Evolutionary conservation across 2,113 vertebrate species (phyloP).

Genomic region (Glareola pratincola): DNA sequence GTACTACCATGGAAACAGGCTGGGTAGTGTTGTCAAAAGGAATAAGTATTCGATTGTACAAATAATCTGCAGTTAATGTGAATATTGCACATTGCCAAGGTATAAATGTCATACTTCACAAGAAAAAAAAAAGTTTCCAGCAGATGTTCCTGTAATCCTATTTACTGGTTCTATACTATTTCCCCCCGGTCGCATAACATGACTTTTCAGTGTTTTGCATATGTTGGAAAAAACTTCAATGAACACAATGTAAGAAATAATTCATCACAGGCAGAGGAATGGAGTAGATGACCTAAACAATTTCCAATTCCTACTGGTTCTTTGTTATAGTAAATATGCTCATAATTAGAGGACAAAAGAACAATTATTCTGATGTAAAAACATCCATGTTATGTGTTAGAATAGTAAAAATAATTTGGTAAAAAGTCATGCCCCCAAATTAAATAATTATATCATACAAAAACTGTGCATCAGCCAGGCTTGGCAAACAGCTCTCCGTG

Average conservation of each 20-base stretch:
- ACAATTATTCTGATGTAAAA: not conserved
- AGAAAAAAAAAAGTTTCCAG: slow-evolving; percentile 3
- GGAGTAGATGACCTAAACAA: not conserved
- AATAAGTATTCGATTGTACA: not conserved
- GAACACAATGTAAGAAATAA: not conserved
- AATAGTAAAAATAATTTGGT: not conserved
- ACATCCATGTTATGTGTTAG: not conserved
- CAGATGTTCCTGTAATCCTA: slow-evolving; percentile 16
- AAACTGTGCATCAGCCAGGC: not conserved
- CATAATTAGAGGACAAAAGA: not conserved
- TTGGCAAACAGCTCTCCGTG: not conserved
- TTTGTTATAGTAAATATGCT: not conserved
- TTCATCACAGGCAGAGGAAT: not conserved
- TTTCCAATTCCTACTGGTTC: not conserved
- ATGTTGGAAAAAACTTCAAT: not conserved
- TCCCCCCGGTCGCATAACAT: not conserved
- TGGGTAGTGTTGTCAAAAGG: not conserved
- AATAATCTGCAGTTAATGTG: slow-evolving; percentile 11
- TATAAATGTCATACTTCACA: not conserved
- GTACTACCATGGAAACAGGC: not conserved
- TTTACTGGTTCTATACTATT: not conserved
- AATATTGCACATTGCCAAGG: not conserved
- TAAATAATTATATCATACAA: not conserved
- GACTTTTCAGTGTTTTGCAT: not conserved
- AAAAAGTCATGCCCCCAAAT: not conserved